Evolutionary conservation across 2,797 vertebrate genomes (phyloP).

Genomic region (Acipenser ruthenus): DNA sequence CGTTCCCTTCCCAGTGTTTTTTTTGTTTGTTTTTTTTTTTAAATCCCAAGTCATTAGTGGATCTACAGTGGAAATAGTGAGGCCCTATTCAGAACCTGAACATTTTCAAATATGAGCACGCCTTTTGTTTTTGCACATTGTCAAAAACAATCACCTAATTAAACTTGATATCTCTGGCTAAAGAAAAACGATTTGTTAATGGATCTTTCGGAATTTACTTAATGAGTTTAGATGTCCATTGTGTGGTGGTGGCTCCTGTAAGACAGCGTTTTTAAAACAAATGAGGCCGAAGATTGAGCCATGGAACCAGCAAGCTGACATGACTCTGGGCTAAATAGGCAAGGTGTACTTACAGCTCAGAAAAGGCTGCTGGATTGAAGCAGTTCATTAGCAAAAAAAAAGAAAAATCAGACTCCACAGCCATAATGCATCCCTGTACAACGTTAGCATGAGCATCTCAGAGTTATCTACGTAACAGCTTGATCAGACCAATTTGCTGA

Average conservation of each 20-base stretch:
- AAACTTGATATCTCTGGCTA: slow-evolving; percentile 84
- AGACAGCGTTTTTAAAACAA: slow-evolving; percentile 38
- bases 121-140: slow-evolving; percentile 91
- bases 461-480: slow-evolving; percentile 62
- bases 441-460: slow-evolving; percentile 46
- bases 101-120: slow-evolving; percentile 79
- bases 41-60: slow-evolving; percentile 82
- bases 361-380: slow-evolving; percentile 43
- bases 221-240: slow-evolving; percentile 96
- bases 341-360: slow-evolving; percentile 64
- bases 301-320: slow-evolving; percentile 38
- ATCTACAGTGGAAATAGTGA: slow-evolving; percentile 61
- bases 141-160: slow-evolving; percentile 94
- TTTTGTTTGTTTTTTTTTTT: slow-evolving; percentile 37
- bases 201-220: slow-evolving; percentile 90
- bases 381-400: slow-evolving; percentile 71
- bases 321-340: slow-evolving; percentile 52
- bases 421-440: slow-evolving; percentile 45
- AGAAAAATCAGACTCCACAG: slow-evolving; percentile 46
- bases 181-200: slow-evolving; percentile 80
- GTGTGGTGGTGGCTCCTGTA: slow-evolving; percentile 65
- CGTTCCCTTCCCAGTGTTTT: slow-evolving; percentile 46
- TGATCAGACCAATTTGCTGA: slow-evolving; percentile 71
- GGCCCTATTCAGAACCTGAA: slow-evolving; percentile 75
- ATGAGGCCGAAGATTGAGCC: slow-evolving; percentile 51